Conservation (phyloP, 2,113 vertebrate genomes). For the Elanoides forficatus region DNA sequence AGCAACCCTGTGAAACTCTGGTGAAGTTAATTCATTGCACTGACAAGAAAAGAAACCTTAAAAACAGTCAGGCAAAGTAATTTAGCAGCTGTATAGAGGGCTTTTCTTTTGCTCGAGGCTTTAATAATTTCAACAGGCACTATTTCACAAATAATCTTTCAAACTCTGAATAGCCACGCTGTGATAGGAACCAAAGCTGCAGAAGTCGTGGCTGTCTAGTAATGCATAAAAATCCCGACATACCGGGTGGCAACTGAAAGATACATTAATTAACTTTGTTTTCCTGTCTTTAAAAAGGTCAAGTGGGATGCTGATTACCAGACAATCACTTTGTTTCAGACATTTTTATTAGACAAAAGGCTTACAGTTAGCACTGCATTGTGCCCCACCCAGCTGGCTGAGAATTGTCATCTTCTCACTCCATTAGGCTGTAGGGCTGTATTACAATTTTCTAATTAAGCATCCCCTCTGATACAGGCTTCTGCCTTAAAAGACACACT, state of each 20-base stretch:
- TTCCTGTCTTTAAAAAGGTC: conserved; percentile 11
- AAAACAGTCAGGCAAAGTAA: background rate
- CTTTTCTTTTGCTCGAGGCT: background rate
- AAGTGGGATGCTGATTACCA: conserved; percentile 22
- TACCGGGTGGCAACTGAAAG: background rate
- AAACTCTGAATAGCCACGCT: background rate
- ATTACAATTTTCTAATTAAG: background rate
- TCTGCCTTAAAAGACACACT: background rate
- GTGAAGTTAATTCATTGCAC: background rate
- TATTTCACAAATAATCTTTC: background rate
- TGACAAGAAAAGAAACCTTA: background rate
- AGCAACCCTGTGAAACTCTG: background rate
- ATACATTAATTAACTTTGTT: background rate
- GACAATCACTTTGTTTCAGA: conserved; percentile 26
- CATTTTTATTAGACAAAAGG: conserved; percentile 60
- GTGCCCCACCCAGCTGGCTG: conserved; percentile 48
- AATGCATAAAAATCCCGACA: background rate
- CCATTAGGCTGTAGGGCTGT: background rate
- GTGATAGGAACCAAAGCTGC: background rate
- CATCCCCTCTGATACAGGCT: background rate
- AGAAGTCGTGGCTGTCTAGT: background rate
- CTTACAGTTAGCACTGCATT: conserved; percentile 41
- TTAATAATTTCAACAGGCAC: background rate
- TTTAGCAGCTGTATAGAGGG: background rate
- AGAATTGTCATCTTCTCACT: conserved; percentile 8